Percentiles rank a stretch among this genome's conserved stretches.
Conservation (phyloP, 1,140 invertebrate species). For the Rhizoglyphus robini region DNA sequence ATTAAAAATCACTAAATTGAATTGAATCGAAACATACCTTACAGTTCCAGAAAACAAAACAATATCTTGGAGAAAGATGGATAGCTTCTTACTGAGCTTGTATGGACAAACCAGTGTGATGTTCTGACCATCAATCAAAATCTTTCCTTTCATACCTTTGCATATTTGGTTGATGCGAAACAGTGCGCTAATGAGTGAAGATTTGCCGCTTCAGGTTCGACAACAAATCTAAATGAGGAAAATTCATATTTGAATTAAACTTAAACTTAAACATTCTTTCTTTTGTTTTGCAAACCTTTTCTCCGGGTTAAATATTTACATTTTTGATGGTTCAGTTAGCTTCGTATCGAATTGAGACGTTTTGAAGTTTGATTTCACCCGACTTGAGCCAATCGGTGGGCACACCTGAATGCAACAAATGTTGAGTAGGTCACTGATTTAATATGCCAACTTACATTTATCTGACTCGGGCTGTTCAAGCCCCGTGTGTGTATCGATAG, state of each 20-base stretch:
- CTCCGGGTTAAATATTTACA: slow-evolving; percentile 35
- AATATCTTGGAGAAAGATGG: slow-evolving; percentile 48
- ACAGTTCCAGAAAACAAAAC: slow-evolving; percentile 46
- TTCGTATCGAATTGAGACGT: slow-evolving; percentile 51
- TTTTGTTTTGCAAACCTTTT: slow-evolving; percentile 29
- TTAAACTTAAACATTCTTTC: too few relatives aligned
- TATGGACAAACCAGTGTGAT: slow-evolving; percentile 44
- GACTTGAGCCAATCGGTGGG: slow-evolving; percentile 46
- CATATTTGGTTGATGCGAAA: slow-evolving; percentile 47
- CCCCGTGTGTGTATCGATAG: slow-evolving; percentile 50
- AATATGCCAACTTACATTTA: not conserved
- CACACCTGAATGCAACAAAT: not conserved
- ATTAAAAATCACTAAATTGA: too few relatives aligned
- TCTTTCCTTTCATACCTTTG: slow-evolving; percentile 48
- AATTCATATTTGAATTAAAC: too few relatives aligned
- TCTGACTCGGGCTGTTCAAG: not conserved
- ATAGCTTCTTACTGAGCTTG: slow-evolving; percentile 44
- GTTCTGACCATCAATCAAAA: slow-evolving; percentile 53
- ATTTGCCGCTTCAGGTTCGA: slow-evolving; percentile 63
- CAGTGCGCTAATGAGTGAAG: slow-evolving; percentile 53
- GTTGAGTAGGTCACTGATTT: not conserved
- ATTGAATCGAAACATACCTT: too few relatives aligned
- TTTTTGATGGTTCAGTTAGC: slow-evolving; percentile 46
- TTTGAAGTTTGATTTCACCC: slow-evolving; percentile 54
- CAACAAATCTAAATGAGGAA: slow-evolving; percentile 59